A percentile compares a stretch with the other conserved stretches of the same genome.
phyloP scores from a whole-genome alignment of 2,797 vertebrate genomes.

The Ctenosaura bakeri region DNA sequence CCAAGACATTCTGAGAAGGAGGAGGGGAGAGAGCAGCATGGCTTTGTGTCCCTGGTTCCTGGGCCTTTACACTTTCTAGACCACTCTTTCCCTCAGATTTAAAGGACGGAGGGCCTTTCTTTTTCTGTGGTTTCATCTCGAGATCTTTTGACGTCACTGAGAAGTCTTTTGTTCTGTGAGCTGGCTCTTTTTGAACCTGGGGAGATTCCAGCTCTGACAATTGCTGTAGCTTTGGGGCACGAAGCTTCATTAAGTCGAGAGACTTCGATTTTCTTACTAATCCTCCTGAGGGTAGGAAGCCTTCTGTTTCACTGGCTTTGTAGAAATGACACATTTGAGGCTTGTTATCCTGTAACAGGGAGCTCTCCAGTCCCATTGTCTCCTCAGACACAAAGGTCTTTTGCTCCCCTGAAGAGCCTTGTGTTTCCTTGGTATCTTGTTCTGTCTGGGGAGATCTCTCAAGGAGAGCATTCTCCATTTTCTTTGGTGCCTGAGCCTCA shows the following conservation, averaged over 20 bases:
- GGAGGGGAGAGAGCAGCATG: too few species aligned
- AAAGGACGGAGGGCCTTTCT: neutral
- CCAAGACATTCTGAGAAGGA: neutral
- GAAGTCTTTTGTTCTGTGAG: neutral
- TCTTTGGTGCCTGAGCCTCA: neutral
- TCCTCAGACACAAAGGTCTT: neutral
- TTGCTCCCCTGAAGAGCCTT: neutral
- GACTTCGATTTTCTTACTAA: neutral
- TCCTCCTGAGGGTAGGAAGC: neutral
- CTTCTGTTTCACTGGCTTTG: neutral
- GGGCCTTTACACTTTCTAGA: neutral
- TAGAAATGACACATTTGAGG: neutral
- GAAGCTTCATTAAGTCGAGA: neutral
- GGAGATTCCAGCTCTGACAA: neutral
- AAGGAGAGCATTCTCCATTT: neutral
- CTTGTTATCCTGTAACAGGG: neutral
- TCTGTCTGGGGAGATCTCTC: neutral
- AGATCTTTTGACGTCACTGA: neutral
- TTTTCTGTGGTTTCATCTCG: neutral
- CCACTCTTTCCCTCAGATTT: neutral
- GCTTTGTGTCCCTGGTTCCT: neutral
- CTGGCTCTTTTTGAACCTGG: neutral
- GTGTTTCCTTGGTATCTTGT: neutral
- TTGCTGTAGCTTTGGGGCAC: neutral
- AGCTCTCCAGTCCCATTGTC: neutral